Conservation (phyloP, 1,140 invertebrate genomes). For the Telenomus remus region DNA sequence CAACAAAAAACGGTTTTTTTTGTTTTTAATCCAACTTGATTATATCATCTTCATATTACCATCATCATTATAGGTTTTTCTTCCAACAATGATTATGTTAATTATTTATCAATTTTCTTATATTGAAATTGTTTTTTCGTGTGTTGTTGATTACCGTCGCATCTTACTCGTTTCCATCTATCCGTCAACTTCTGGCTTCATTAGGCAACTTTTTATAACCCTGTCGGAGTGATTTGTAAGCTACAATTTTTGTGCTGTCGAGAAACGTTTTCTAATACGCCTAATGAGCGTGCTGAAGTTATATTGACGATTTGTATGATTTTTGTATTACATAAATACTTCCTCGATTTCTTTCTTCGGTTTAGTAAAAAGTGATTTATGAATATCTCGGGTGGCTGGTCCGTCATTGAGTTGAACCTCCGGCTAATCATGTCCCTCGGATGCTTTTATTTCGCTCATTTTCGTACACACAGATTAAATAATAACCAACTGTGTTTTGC, state of each 20-base stretch:
- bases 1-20: no score
- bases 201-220: constrained; percentile 34
- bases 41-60: not conserved
- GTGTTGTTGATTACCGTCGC: not conserved
- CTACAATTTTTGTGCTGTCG: constrained; percentile 17
- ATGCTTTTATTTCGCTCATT: constrained; percentile 2
- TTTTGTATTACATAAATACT: constrained; percentile 43
- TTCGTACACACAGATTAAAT: constrained; percentile 7
- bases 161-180: constrained; percentile 15
- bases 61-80: not conserved
- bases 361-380: constrained; percentile 36
- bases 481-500: constrained; percentile 13
- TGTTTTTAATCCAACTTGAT: no score
- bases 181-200: constrained; percentile 18
- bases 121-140: constrained; percentile 3
- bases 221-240: constrained; percentile 27
- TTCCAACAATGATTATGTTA: not conserved
- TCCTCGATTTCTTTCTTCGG: constrained; percentile 26
- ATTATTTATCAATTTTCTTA: not conserved
- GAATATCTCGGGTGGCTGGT: constrained; percentile 14
- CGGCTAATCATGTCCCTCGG: constrained; percentile 12
- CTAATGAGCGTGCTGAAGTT: constrained; percentile 34
- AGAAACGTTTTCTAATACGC: constrained; percentile 18
- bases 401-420: constrained; percentile 14
- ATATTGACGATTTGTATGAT: constrained; percentile 36